Base-by-base conservation (phyloP, 1,140 invertebrate genomes). In the Helicorthomorpha holstii region DNA sequence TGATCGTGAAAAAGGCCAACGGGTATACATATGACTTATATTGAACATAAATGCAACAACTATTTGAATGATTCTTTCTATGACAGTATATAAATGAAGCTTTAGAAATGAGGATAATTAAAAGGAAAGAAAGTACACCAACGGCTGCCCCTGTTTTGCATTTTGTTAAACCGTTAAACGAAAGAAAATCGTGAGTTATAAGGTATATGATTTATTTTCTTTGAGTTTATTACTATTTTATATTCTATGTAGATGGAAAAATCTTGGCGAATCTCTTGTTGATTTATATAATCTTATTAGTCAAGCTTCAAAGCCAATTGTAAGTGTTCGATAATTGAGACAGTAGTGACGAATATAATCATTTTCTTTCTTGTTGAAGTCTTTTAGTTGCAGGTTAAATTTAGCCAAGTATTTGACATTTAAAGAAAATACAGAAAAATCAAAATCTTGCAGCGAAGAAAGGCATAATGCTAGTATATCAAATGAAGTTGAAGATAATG, bases 201-300 rank as follows among this genome's bases (percentile, higher is more conserved):
- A n/a, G n/a, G n/a, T n/a, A n/a, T n/a, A n/a, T n/a, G n/a, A n/a
- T n/a, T 41, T 41, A 41, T 12, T 41, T 41, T 41, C 12, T 12
- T 41, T 12, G 12, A 41, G 38, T 41, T 41, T 12, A 41, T 41
- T 12, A 41, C 12, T 12, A 19, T 16, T 51, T 19, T 43, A 38
- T 55, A 21, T 59, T 7, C 7, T 34, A 7, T 60, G 24, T 53
- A 67, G 66, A 0, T 86, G 82, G 82, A 60, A 76, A 34, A 68
- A 74, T 55, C 64, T 85, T 23, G 81, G 82, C 29, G 73, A 78
- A 56, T 76, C 75, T 59, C 59, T 85, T 27, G 65, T 79, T 1
- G 70, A 75, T 54, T 76, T 82, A 68, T 80, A 83, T 62, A 70
- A 76, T 29, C 76, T 78, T 59, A 75, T 83, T 38, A 49, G 48